Evolutionary conservation across 2,797 vertebrate genomes (phyloP).

Genomic region (Sebastes trivittatus): DNA sequence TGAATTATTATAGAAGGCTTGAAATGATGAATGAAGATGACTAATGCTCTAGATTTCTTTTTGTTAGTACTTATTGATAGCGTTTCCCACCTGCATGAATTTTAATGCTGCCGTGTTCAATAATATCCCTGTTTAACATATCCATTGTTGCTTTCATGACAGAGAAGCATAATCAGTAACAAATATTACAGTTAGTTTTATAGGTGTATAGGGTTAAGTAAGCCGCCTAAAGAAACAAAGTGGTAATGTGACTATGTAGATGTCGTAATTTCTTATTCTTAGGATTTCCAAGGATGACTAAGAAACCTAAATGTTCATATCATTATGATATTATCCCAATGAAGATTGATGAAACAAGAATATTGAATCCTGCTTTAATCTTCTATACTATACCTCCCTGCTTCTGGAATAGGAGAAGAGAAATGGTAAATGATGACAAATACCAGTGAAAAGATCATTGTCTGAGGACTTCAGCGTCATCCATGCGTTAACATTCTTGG

Average conservation of each 20-base stretch:
- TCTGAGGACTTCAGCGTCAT: not conserved
- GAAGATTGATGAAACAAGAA: not conserved
- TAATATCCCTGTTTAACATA: not conserved
- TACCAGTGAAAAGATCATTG: not conserved
- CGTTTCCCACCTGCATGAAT: not conserved
- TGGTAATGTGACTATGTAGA: not conserved
- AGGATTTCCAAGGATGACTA: not conserved
- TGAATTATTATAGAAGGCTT: not conserved
- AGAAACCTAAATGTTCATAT: not conserved
- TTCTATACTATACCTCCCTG: not conserved
- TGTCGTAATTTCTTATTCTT: not conserved
- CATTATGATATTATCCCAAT: not conserved
- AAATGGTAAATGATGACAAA: not conserved
- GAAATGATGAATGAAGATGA: not conserved
- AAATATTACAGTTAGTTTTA: not conserved
- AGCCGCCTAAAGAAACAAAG: not conserved
- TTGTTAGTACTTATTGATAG: not conserved
- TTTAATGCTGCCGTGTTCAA: not conserved
- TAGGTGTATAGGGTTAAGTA: not conserved
- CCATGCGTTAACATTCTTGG: not conserved
- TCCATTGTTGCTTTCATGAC: not conserved
- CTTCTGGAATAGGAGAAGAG: not conserved
- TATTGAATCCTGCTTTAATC: not conserved
- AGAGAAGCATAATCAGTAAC: not conserved
- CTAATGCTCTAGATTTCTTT: no score